Evolutionary conservation across 92 coral and sea anemone genomes (phyloP).

Genomic region (Montipora capitata): DNA sequence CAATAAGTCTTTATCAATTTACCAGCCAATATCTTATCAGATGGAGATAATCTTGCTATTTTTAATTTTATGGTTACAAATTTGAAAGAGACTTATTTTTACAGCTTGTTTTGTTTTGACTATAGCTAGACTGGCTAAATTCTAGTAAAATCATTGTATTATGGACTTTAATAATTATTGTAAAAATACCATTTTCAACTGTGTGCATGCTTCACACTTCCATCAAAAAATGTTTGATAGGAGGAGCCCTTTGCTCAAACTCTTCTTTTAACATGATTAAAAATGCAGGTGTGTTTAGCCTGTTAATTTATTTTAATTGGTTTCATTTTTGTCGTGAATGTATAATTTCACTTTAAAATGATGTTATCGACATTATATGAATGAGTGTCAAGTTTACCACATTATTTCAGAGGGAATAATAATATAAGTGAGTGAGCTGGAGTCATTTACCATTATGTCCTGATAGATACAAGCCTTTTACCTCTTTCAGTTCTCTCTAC

Average conservation of each 20-base stretch:
- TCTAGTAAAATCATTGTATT: not conserved
- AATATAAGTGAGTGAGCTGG: not conserved
- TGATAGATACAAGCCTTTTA: no score
- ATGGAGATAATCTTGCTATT: not conserved
- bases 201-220: not conserved
- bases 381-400: not conserved
- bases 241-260: not conserved
- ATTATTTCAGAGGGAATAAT: no score
- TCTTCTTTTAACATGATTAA: not conserved
- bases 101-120: not conserved
- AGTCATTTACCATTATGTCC: no score
- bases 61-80: not conserved
- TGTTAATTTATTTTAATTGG: not conserved
- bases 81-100: not conserved
- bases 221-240: not conserved
- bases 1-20: not conserved
- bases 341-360: not conserved
- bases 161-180: no score
- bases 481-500: not conserved
- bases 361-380: not conserved
- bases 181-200: no score
- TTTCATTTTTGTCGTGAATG: not conserved
- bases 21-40: not conserved
- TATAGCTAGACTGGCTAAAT: not conserved
- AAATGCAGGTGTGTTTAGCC: not conserved